A percentile compares a stretch with the other conserved stretches of the same genome.
Evolutionary conservation across 2,113 vertebrate species (phyloP).

Genomic region (Felis chaus): DNA sequence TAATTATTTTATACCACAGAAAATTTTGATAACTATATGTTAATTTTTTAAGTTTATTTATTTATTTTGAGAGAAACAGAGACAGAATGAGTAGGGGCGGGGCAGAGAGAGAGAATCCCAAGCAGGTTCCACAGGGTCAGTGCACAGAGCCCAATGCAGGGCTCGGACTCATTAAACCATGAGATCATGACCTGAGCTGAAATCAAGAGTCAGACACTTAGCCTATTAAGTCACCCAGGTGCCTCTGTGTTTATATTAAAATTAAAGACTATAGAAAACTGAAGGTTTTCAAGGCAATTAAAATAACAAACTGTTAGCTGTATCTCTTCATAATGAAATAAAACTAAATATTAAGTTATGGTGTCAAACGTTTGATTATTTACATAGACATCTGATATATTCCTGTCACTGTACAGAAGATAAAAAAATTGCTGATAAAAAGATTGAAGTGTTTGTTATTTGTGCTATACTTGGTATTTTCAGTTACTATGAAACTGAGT

Average conservation of each 20-base stretch:
- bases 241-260: background rate
- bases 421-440: background rate
- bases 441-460: background rate
- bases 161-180: too few species aligned
- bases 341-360: background rate
- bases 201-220: too few species aligned
- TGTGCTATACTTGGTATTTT: background rate
- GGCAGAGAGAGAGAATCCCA: too few species aligned
- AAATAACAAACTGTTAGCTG: background rate
- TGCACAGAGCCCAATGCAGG: too few species aligned
- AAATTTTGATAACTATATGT: background rate
- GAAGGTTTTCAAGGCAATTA: background rate
- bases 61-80: too few species aligned
- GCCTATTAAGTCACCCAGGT: too few species aligned
- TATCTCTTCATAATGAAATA: background rate
- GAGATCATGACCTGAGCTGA: too few species aligned
- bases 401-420: background rate
- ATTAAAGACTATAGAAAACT: background rate
- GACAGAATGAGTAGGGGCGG: too few species aligned
- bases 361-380: background rate
- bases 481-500: background rate
- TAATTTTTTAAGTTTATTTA: too few species aligned
- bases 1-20: background rate
- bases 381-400: background rate
- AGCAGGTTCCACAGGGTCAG: too few species aligned